phyloP scores from a whole-genome alignment of 1,140 invertebrate genomes.

The Linepithema humile region DNA sequence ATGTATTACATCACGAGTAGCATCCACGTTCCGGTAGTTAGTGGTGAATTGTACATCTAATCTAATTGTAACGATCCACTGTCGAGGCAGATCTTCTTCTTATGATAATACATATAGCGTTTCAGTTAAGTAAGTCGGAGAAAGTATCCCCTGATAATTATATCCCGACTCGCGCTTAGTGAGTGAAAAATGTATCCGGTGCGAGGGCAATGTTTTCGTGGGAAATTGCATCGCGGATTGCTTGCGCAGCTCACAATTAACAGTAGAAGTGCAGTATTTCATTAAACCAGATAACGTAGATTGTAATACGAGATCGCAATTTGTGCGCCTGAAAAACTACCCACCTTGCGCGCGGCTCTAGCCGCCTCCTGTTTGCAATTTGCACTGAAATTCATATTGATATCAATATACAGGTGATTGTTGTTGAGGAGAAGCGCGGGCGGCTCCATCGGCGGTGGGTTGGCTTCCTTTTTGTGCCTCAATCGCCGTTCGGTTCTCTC shows the following conservation, averaged over 20 bases:
- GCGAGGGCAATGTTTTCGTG: constrained; percentile 47
- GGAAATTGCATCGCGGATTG: constrained; percentile 19
- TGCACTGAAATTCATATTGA: constrained; percentile 74
- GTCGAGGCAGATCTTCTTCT: constrained; percentile 53
- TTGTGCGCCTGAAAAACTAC: not conserved
- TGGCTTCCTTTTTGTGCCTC: constrained; percentile 75
- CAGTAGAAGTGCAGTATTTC: not conserved
- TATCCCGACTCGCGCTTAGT: not conserved
- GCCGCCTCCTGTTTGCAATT: constrained; percentile 58
- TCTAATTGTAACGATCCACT: constrained; percentile 58
- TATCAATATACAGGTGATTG: constrained; percentile 73
- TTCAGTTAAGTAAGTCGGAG: constrained; percentile 36
- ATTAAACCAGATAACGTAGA: not conserved
- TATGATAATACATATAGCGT: constrained; percentile 40
- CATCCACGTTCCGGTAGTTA: constrained; percentile 43
- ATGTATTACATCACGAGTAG: constrained; percentile 5
- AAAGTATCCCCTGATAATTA: constrained; percentile 56
- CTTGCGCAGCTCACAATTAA: not conserved
- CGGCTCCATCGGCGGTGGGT: constrained; percentile 74
- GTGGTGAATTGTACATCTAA: constrained; percentile 53
- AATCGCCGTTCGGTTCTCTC: constrained; percentile 75
- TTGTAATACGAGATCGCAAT: not conserved
- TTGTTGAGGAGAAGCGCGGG: constrained; percentile 73
- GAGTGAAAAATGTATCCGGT: not conserved
- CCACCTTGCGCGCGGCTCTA: constrained; percentile 52